These are phyloP conservation scores for Coptodon rendalli DNA, from an alignment of 2,113 vertebrate genomes.

Conservation along the genomic window DNA sequence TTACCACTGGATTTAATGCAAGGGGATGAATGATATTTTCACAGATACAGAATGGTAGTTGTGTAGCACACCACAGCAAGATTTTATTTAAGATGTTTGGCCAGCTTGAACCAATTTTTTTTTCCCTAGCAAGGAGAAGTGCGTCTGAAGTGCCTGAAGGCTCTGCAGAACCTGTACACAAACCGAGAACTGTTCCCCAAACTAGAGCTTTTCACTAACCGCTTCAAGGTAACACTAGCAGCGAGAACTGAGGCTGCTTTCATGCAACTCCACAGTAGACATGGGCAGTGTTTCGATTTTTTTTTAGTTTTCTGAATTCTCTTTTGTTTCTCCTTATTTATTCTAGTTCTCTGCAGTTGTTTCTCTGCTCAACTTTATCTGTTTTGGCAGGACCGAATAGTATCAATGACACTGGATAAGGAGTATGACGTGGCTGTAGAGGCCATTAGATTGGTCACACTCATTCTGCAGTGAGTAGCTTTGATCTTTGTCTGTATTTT, in stretches of 20 bases:
- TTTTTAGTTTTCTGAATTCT: not conserved
- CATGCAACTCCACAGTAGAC: not conserved
- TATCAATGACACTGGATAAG: slow-evolving; percentile 99
- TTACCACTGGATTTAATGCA: not conserved
- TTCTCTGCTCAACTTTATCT: not conserved
- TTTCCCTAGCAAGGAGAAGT: slow-evolving; percentile 93
- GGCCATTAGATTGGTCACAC: slow-evolving; percentile 94
- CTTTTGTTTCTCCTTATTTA: not conserved
- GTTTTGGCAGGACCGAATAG: slow-evolving; percentile 88
- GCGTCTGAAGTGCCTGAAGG: slow-evolving; percentile 97
- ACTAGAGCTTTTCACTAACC: slow-evolving; percentile 96
- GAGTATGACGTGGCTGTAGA: slow-evolving; percentile 98
- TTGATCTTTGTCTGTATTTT: not conserved
- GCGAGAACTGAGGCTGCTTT: not conserved
- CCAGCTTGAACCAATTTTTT: not conserved
- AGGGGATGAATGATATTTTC: not conserved
- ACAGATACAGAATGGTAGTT: not conserved
- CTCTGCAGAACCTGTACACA: slow-evolving; percentile 95
- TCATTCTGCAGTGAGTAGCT: slow-evolving; percentile 93
- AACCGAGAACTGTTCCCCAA: slow-evolving; percentile 97
- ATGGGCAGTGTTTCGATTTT: not conserved
- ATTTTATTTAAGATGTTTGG: not conserved
- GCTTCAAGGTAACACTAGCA: slow-evolving; percentile 88
- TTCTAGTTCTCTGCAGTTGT: not conserved
- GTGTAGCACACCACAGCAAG: not conserved